Evolutionary conservation across 2,888 invertebrate genomes (phyloP).

Genomic region (Epinotia demarniana): DNA sequence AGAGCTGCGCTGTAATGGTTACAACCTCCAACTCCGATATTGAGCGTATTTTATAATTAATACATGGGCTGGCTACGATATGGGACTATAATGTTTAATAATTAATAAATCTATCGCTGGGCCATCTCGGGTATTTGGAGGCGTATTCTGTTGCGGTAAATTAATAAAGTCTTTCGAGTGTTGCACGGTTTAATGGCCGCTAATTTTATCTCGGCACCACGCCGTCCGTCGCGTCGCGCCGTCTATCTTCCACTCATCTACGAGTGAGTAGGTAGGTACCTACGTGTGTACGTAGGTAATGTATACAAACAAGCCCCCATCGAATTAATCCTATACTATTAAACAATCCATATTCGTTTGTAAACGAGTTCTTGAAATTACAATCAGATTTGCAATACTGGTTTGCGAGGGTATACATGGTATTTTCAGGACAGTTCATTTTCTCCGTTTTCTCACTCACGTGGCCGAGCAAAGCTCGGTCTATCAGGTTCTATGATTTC

Average conservation of each 20-base stretch:
- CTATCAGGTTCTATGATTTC: background rate
- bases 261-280: too few relatives aligned
- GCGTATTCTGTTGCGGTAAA: constrained; percentile 75
- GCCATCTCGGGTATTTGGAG: constrained; percentile 74
- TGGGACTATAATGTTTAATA: constrained; percentile 63
- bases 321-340: background rate
- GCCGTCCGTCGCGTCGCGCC: constrained; percentile 54
- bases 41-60: constrained; percentile 46
- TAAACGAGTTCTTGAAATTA: too few relatives aligned
- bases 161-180: constrained; percentile 82
- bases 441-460: too few relatives aligned
- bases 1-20: constrained; percentile 39
- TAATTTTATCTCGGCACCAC: constrained; percentile 80
- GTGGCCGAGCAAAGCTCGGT: too few relatives aligned
- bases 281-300: too few relatives aligned
- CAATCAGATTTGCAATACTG: too few relatives aligned
- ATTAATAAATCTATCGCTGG: constrained; percentile 79
- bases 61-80: constrained; percentile 41
- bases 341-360: too few relatives aligned
- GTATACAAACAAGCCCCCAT: constrained; percentile 38
- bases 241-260: constrained; percentile 32
- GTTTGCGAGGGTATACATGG: too few relatives aligned
- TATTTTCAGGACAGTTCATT: too few relatives aligned
- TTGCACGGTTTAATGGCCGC: constrained; percentile 79
- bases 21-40: constrained; percentile 41